These are phyloP conservation scores for Idaea aversata DNA, from an alignment of 2,888 invertebrate species.

Conservation along the genomic window DNA sequence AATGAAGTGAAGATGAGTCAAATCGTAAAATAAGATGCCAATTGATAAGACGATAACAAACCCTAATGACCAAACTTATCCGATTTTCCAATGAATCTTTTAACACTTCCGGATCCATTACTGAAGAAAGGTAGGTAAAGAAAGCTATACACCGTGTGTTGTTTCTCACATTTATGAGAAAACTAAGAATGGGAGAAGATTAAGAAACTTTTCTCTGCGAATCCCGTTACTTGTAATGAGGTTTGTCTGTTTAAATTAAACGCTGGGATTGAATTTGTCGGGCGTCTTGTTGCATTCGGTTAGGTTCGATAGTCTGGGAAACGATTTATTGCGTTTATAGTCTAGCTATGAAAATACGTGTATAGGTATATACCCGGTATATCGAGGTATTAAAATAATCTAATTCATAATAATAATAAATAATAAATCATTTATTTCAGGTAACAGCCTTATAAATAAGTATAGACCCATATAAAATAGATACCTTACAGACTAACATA, in stretches of 20 bases:
- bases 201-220: constrained; percentile 55
- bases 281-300: constrained; percentile 14
- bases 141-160: constrained; percentile 36
- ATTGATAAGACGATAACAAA: not conserved
- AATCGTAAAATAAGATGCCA: not conserved
- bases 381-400: too few relatives aligned
- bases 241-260: constrained; percentile 62
- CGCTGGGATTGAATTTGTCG: constrained; percentile 41
- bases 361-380: too few relatives aligned
- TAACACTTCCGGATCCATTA: constrained; percentile 56
- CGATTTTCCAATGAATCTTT: constrained; percentile 60
- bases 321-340: not conserved
- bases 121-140: constrained; percentile 18
- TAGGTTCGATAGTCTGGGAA: constrained; percentile 1
- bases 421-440: too few relatives aligned
- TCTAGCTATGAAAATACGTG: not conserved
- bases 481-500: too few relatives aligned
- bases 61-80: constrained; percentile 60
- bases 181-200: constrained; percentile 66
- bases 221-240: constrained; percentile 53
- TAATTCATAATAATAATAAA: too few relatives aligned
- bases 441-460: too few relatives aligned
- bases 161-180: constrained; percentile 61
- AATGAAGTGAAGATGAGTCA: not conserved
- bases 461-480: too few relatives aligned